These are phyloP conservation scores for Luffia ferchaultella DNA, from an alignment of 2,888 invertebrate genomes.

Conservation along the genomic window DNA sequence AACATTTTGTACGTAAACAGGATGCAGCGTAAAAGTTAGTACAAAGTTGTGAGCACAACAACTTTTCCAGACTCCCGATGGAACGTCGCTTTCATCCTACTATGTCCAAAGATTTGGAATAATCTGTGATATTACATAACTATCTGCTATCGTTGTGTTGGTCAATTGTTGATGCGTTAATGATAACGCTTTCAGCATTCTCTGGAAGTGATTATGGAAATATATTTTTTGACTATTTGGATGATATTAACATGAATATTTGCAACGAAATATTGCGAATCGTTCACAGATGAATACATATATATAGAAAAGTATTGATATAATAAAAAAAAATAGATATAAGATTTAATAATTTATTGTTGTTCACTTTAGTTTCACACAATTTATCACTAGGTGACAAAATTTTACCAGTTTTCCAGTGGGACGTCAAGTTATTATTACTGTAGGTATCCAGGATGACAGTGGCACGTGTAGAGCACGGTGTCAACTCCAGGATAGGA, in stretches of 20 bases:
- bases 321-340: slow-evolving; percentile 50
- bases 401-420: slow-evolving; percentile 55
- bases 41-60: slow-evolving; percentile 41
- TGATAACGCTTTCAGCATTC: slow-evolving; percentile 37
- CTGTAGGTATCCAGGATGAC: slow-evolving; percentile 39
- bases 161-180: slow-evolving; percentile 64
- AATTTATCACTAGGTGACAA: slow-evolving; percentile 60
- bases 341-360: slow-evolving; percentile 66
- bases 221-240: slow-evolving; percentile 68
- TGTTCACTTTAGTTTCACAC: slow-evolving; percentile 59
- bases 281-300: slow-evolving; percentile 56
- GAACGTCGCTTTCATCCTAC: too few species aligned
- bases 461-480: slow-evolving; percentile 15
- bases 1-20: slow-evolving; percentile 54
- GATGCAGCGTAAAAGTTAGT: slow-evolving; percentile 49
- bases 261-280: slow-evolving; percentile 56
- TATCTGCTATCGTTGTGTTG: slow-evolving; percentile 59
- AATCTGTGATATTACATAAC: slow-evolving; percentile 67
- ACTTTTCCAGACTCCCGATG: slow-evolving; percentile 17
- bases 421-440: slow-evolving; percentile 66
- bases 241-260: slow-evolving; percentile 51
- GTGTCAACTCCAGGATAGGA: slow-evolving; percentile 36
- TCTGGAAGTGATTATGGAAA: slow-evolving; percentile 45
- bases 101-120: slow-evolving; percentile 64
- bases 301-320: slow-evolving; percentile 28